Evolutionary conservation across 2,113 vertebrate species (phyloP).

Genomic region (Strigops habroptila): DNA sequence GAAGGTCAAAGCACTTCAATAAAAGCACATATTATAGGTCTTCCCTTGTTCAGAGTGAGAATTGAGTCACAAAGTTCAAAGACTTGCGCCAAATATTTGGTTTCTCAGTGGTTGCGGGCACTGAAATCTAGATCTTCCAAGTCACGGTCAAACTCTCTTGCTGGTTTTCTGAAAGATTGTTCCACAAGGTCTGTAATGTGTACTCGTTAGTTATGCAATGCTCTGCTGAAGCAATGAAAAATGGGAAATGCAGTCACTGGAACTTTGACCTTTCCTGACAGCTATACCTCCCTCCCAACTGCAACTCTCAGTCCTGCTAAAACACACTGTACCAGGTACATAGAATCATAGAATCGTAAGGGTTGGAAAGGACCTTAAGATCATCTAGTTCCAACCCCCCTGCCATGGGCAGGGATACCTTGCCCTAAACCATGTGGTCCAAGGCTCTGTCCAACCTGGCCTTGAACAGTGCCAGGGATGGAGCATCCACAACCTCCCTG

Average conservation of each 20-base stretch:
- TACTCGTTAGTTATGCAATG: background rate
- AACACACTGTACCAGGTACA: background rate
- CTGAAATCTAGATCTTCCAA: background rate
- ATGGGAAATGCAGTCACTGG: accelerated
- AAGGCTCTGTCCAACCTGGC: too few species aligned
- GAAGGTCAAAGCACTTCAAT: background rate
- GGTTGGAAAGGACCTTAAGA: too few species aligned
- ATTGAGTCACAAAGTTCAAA: background rate
- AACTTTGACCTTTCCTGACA: background rate
- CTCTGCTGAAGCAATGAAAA: background rate
- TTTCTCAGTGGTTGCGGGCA: background rate
- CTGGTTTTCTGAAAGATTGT: background rate
- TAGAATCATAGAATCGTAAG: too few species aligned
- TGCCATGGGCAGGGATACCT: too few species aligned
- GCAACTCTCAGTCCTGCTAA: background rate
- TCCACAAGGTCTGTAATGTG: background rate
- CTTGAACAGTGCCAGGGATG: too few species aligned
- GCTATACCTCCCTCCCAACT: background rate
- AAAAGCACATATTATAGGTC: background rate
- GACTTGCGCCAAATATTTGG: background rate
- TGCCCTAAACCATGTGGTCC: too few species aligned
- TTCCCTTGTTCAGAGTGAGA: background rate
- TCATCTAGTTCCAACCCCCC: too few species aligned
- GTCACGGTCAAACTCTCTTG: background rate
- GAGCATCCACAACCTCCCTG: too few species aligned